Evolutionary conservation across 2,797 vertebrate genomes (phyloP), one percentile per base, ranked within the genome.

Genomic region (Platyrinchus mystaceus): DNA sequence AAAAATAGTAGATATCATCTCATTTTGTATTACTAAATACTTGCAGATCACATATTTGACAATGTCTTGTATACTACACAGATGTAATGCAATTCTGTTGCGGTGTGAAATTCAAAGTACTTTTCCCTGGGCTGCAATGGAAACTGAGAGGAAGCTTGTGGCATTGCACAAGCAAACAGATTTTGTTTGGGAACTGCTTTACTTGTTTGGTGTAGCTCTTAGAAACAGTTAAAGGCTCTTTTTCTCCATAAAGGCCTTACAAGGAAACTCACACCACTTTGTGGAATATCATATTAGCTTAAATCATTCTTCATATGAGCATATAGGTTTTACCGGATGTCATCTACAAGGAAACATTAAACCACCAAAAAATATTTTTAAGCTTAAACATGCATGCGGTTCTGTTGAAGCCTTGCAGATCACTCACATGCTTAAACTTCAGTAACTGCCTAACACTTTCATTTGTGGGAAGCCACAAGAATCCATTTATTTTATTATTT

Each of bases 361-460:
- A 90, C 30, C 69, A 77, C 64, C 21, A 66, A 85, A 87, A 84
- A 43, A n/a, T 15, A 41, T 10, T 44, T 91, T 82, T 68, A 63
- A 32, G n/a, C 43, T 78, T 58, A 79, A 85, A 32, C 20, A 44
- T 20, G 12, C 27, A 47, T 53, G 28, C 1, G 2, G 47, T 52
- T 89, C 39, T 80, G 16, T 37, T 79, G 69, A 84, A 74, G 87
- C 8, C 41, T 92, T 89, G 41, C 47, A 77, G 60, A 83, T 69
- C 30, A 43, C 39, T 77, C 46, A 46, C 14, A 14, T 39, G 27
- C 19, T 92, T 91, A 84, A 84, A 76, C 6, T 30, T 52, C 56
- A 91, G 53, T 28, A 90, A 81, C 39, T 10, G 30, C 32, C 50
- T 63, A 62, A 79, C 12, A 66, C 18, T 26, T 87, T 80, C 12